Conservation (phyloP, 2,888 invertebrate genomes). For the Drosophila rellima region DNA sequence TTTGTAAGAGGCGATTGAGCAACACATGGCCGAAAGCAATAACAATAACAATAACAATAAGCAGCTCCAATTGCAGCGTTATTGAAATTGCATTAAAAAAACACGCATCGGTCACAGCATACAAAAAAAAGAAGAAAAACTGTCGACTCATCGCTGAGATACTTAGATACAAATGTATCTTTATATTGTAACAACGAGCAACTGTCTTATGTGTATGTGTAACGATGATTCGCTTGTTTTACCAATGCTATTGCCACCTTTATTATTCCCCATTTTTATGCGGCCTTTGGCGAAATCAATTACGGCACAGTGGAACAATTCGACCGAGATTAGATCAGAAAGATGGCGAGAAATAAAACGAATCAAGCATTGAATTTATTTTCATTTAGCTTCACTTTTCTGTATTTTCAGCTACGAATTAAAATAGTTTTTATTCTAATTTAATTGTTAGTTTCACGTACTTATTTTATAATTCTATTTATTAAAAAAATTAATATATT, state of each 20-base stretch:
- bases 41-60: conserved; percentile 31
- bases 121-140: conserved; percentile 1
- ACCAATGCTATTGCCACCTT: conserved; percentile 34
- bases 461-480: too few relatives aligned
- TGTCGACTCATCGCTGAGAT: conserved; percentile 36
- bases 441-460: too few relatives aligned
- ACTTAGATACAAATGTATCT: conserved; percentile 25
- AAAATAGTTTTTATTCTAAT: too few relatives aligned
- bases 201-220: conserved; percentile 3
- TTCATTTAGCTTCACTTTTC: too few relatives aligned
- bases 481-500: too few relatives aligned
- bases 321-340: not conserved
- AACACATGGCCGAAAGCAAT: conserved; percentile 27
- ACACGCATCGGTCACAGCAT: conserved; percentile 39
- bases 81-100: conserved; percentile 65
- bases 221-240: conserved; percentile 42
- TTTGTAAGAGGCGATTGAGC: conserved; percentile 44
- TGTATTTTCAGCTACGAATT: too few relatives aligned
- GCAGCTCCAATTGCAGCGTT: conserved; percentile 55
- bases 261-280: not conserved
- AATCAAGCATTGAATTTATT: too few relatives aligned
- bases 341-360: too few relatives aligned
- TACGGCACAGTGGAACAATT: conserved; percentile 40
- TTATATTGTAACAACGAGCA: not conserved
- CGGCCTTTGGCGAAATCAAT: conserved; percentile 66